Base-by-base conservation (phyloP, 2,797 vertebrate species). In the Aselliscus stoliczkanus region DNA sequence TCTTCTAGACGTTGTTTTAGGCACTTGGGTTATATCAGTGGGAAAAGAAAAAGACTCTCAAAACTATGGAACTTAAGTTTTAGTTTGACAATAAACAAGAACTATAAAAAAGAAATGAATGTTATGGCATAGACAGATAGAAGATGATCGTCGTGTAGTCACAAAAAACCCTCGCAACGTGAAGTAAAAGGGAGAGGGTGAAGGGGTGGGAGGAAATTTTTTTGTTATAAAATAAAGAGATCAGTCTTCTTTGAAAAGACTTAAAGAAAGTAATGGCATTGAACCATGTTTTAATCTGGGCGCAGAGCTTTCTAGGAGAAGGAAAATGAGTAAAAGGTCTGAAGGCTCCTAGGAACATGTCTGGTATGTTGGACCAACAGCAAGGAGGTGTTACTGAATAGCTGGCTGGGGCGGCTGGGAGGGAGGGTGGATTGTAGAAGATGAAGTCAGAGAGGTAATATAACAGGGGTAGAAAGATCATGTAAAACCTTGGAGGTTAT, bases 361-460 rank as follows among this genome's bases (percentile, higher is more conserved):
- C 13, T 62, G 8, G 44, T 84, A 5, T 69, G 10, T 54, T 58
- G 4, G 13, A 76, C 12, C n/a, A 72, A 69, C 1, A 84, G 14
- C 1, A 72, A 54, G 31, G 39, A 23, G 37, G 4, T 87, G 29
- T 21, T 75, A 3, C 1, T 20, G 21, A 70, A 12, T 34, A n/a
- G 8, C 4, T 50, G 20, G 1, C 23, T 58, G 5, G 9, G 50
- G 4, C 0, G 0, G 4, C 23, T 4, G 12, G 0, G 9, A 27
- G 21, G 29, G 60, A 34, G 27, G 27, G 9, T 15, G 15, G 31
- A 42, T 11, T 37, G 17, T 18, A 42, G 67, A 2, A 52, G 3
- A 70, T 34, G 20, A 14, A 2, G 70, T 76, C 31, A n/a, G n/a
- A 67, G 11, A 52, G 27, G 17, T 65, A 42, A 47, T 27, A 25